Evolutionary conservation across 2,888 invertebrate genomes (phyloP).

Genomic region (Stegana nigrithorax): DNA sequence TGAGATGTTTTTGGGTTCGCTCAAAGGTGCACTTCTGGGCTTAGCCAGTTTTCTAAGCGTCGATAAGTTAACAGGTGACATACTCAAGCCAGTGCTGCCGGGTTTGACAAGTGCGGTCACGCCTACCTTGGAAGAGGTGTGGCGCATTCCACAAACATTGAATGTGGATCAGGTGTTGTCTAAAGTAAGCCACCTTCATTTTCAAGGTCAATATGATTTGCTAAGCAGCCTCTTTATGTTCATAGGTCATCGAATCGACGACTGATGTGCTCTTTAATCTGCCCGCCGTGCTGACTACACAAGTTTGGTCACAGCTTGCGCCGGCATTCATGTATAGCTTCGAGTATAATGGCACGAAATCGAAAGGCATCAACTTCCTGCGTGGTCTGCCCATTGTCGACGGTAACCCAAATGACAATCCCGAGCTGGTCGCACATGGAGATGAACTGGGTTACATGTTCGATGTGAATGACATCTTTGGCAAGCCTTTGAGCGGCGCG

Average conservation of each 20-base stretch:
- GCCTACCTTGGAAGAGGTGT: constrained; percentile 57
- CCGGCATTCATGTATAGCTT: constrained; percentile 81
- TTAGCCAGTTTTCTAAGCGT: constrained; percentile 56
- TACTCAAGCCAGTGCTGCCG: constrained; percentile 57
- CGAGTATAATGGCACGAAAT: constrained; percentile 75
- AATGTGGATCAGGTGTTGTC: constrained; percentile 57
- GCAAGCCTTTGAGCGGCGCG: constrained; percentile 70
- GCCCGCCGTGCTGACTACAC: constrained; percentile 79
- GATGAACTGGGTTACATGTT: constrained; percentile 81
- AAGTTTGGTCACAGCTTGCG: constrained; percentile 76
- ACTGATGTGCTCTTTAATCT: constrained; percentile 83
- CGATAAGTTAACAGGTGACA: constrained; percentile 56
- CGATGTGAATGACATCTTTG: constrained; percentile 74
- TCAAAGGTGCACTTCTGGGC: constrained; percentile 49
- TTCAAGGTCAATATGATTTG: no score
- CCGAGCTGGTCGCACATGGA: constrained; percentile 72
- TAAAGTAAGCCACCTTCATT: constrained; percentile 54
- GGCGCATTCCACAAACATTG: constrained; percentile 59
- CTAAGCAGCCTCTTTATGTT: background rate
- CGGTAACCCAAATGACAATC: constrained; percentile 62
- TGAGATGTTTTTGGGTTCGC: constrained; percentile 58
- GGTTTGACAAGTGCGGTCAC: constrained; percentile 49
- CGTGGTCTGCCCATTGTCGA: constrained; percentile 74
- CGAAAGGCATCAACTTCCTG: constrained; percentile 75
- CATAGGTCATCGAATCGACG: constrained; percentile 65